Base-by-base conservation (phyloP, 2,113 vertebrate species). In the Aythya baeri region DNA sequence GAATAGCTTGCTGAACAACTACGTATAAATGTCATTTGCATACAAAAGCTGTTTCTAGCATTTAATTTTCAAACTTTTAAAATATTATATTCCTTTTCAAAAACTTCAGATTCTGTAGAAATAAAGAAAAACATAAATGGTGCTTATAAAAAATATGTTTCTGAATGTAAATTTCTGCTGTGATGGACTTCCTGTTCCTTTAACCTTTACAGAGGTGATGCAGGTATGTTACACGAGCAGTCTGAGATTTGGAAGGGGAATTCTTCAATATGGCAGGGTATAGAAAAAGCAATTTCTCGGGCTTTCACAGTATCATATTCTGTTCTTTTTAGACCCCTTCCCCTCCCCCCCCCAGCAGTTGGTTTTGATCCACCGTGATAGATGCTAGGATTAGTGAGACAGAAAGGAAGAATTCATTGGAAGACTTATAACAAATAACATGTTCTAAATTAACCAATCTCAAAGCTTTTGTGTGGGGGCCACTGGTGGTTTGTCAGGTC, bases 341-440 rank as follows among this genome's bases (percentile, higher is more conserved):
- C 57, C 73, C 88, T 36, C 18, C 17, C 34, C 4, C 29, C 61
- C 41, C 79, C 44, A 92, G 84, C 90, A 83, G 88, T 93, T 94
- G 83, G 22, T 88, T 89, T 95, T 77, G 66, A 72, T 95, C 94
- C 43, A 34, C 9, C 80, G 52, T 36, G 76, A 62, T 54, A 95
- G 89, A 76, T 86, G 57, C 55, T 58, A 31, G 49, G 59, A 84
- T 59, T 67, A 67, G 25, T 83, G 84, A 71, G 88, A 95, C 49
- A 91, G 83, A 95, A 68, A 88, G 80, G n/a, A 95, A 85, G 52
- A 66, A 86, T 82, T 31, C 76, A 89, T n/a, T 13, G 38, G 62
- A 94, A 94, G 57, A 29, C 34, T 62, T 62, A 66, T 75, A 82
- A 62, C 75, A 82, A 95, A 88, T 71, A 92, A 41, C 32, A 57